phyloP scores from a whole-genome alignment of 2,797 vertebrate genomes.

The Thamnophis elegans region DNA sequence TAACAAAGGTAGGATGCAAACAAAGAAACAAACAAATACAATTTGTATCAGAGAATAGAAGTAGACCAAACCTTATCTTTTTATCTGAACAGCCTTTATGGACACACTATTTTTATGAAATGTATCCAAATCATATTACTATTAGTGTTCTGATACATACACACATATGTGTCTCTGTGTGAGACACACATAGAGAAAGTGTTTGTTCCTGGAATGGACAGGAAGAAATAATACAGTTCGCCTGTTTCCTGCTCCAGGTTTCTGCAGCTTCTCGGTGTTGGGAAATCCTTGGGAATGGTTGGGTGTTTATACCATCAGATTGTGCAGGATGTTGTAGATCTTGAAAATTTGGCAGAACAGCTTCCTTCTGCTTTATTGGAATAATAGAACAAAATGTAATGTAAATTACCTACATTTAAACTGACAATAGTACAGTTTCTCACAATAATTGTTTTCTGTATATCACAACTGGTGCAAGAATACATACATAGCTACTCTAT shows the following conservation, averaged over 20 bases:
- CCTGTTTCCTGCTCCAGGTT: background rate
- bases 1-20: background rate
- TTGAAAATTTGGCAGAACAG: background rate
- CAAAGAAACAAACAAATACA: background rate
- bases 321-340: background rate
- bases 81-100: background rate
- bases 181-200: background rate
- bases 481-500: background rate
- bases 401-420: background rate
- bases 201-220: background rate
- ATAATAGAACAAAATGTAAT: background rate
- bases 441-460: background rate
- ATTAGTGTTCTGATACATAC: background rate
- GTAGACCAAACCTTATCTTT: background rate
- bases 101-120: background rate
- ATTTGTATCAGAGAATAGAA: background rate
- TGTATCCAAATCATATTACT: background rate
- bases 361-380: background rate
- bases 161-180: background rate
- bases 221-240: background rate
- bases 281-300: background rate
- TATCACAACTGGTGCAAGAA: conserved; percentile 26
- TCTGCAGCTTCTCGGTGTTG: background rate
- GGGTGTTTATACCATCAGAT: background rate
- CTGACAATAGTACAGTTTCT: conserved; percentile 2